Percentiles rank a stretch among this genome's conserved stretches.
Evolutionary conservation across 2,888 invertebrate genomes (phyloP).

Genomic region (Melipona beecheii): DNA sequence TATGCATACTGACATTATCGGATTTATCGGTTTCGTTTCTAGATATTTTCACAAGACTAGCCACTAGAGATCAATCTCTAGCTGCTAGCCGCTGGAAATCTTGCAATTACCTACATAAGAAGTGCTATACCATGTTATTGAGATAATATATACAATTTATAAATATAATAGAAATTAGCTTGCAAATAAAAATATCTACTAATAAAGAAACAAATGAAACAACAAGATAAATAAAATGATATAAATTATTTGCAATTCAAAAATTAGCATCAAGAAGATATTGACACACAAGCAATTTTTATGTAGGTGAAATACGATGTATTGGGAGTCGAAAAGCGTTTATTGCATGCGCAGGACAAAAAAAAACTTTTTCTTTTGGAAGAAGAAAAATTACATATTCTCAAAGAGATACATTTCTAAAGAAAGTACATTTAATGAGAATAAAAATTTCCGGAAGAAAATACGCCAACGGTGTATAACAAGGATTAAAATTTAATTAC

Average conservation of each 20-base stretch:
- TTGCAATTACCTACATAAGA: background rate
- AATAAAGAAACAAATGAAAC: background rate
- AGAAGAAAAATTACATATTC: background rate
- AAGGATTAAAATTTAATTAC: conserved; percentile 40
- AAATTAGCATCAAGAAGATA: conserved; percentile 35
- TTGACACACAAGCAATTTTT: conserved; percentile 43
- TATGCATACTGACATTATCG: background rate
- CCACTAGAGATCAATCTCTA: conserved; percentile 9
- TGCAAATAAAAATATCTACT: background rate
- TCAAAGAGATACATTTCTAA: background rate
- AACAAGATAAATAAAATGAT: background rate
- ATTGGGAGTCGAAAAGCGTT: conserved; percentile 62
- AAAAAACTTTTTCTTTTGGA: background rate
- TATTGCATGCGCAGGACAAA: conserved; percentile 16
- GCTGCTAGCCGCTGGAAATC: background rate
- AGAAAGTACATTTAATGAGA: background rate
- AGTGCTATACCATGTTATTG: background rate
- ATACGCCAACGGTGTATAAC: conserved; percentile 9
- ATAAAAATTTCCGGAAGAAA: conserved; percentile 34
- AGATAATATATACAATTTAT: background rate
- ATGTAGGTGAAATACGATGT: conserved; percentile 64
- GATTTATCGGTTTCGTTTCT: conserved; percentile 8
- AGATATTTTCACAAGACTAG: conserved; percentile 40
- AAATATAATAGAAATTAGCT: background rate
- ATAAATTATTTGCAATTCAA: conserved; percentile 6